A percentile compares a stretch with the other conserved stretches of the same genome.
Evolutionary conservation across 2,797 vertebrate genomes (phyloP).

Genomic region (Dendrocincla tyrannina): DNA sequence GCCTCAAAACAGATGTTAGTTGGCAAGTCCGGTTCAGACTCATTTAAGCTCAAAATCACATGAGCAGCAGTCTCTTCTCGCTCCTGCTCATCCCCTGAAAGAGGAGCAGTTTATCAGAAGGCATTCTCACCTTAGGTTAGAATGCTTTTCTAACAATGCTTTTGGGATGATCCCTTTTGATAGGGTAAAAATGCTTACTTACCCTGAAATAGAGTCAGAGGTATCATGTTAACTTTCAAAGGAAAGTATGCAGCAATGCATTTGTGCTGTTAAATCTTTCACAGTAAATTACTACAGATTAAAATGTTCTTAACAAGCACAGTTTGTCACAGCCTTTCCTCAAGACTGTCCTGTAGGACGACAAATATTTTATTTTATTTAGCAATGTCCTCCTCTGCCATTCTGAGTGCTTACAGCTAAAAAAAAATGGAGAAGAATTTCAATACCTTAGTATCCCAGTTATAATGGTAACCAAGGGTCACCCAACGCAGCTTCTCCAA

Average conservation of each 20-base stretch:
- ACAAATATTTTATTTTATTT: background rate
- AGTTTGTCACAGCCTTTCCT: background rate
- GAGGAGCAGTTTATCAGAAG: background rate
- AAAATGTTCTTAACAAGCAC: background rate
- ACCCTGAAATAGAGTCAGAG: background rate
- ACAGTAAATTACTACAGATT: background rate
- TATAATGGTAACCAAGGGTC: constrained; percentile 96
- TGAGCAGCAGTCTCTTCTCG: background rate
- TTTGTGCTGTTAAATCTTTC: background rate
- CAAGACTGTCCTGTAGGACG: background rate
- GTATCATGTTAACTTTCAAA: background rate
- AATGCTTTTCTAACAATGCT: background rate
- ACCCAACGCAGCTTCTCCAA: constrained; percentile 95
- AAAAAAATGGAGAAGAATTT: background rate
- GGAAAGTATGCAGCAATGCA: background rate
- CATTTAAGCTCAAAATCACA: background rate
- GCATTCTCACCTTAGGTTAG: background rate
- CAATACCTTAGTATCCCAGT: constrained; percentile 93
- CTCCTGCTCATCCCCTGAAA: background rate
- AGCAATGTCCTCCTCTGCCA: background rate
- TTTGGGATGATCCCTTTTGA: background rate
- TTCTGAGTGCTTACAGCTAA: background rate
- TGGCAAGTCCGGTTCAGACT: background rate
- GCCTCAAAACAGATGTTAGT: background rate
- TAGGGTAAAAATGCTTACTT: background rate